Percentiles rank a stretch among this genome's conserved stretches.
These are phyloP conservation scores for Carapus acus DNA, from an alignment of 2,797 vertebrate genomes.

Conservation along the genomic window DNA sequence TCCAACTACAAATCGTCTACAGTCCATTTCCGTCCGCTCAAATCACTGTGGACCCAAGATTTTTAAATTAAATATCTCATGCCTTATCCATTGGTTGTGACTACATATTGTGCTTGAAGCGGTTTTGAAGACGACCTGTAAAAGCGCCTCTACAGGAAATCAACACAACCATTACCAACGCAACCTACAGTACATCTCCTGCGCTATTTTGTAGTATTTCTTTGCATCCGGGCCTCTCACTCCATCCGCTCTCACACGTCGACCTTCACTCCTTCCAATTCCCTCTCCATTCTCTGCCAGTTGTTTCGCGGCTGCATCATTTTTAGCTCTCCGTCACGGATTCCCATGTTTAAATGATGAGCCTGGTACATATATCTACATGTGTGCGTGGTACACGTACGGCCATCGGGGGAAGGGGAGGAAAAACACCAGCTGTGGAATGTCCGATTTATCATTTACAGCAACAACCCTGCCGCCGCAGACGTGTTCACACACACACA, in stretches of 20 bases:
- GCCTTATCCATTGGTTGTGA: too few relatives aligned
- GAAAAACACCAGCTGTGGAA: slow-evolving; percentile 51
- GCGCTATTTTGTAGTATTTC: too few relatives aligned
- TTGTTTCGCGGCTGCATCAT: too few relatives aligned
- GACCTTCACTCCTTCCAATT: neutral
- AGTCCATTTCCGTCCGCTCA: too few relatives aligned
- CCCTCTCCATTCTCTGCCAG: neutral
- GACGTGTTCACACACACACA: neutral
- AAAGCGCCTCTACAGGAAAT: too few relatives aligned
- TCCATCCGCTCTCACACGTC: neutral
- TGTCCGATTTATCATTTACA: slow-evolving; percentile 51
- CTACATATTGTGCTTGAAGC: too few relatives aligned
- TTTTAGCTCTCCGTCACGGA: neutral
- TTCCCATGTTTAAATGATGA: slow-evolving; percentile 14
- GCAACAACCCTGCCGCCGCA: slow-evolving; percentile 25
- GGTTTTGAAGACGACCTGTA: too few relatives aligned
- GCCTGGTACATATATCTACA: slow-evolving; percentile 1
- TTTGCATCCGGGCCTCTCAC: neutral
- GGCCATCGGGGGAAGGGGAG: slow-evolving; percentile 49
- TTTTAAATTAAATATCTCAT: too few relatives aligned
- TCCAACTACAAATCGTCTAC: too few relatives aligned
- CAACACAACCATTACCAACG: too few relatives aligned
- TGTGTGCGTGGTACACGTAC: slow-evolving; percentile 10
- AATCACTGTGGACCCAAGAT: too few relatives aligned
- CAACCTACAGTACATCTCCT: too few relatives aligned